These are phyloP conservation scores for Iphiclides podalirius DNA, from an alignment of 2,888 invertebrate species.

Conservation along the genomic window DNA sequence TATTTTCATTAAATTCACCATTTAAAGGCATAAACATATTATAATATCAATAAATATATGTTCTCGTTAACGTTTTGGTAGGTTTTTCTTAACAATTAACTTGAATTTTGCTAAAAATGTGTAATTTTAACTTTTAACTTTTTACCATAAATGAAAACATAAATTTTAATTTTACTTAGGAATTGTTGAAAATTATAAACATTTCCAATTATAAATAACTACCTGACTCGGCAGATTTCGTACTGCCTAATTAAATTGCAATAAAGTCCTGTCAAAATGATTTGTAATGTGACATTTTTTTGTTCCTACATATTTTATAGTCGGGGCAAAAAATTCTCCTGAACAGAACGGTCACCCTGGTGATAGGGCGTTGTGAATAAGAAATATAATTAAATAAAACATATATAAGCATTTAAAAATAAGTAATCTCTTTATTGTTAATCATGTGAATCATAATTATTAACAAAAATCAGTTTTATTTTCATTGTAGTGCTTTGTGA, in stretches of 20 bases:
- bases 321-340: slow-evolving; percentile 33
- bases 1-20: too few species aligned
- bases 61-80: too few species aligned
- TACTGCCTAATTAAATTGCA: slow-evolving; percentile 24
- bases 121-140: too few species aligned
- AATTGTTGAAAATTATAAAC: too few species aligned
- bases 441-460: slow-evolving; percentile 30
- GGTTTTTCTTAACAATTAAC: too few species aligned
- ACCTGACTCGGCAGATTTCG: slow-evolving; percentile 23
- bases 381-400: slow-evolving; percentile 36
- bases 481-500: slow-evolving; percentile 31
- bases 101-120: too few species aligned
- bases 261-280: slow-evolving; percentile 23
- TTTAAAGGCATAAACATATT: too few species aligned
- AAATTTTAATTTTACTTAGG: too few species aligned
- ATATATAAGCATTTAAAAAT: slow-evolving; percentile 30
- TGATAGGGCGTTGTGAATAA: slow-evolving; percentile 35
- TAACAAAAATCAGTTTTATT: slow-evolving; percentile 18
- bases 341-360: slow-evolving; percentile 36
- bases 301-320: slow-evolving; percentile 31
- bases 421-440: slow-evolving; percentile 35
- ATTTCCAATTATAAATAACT: too few species aligned
- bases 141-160: too few species aligned
- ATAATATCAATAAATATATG: too few species aligned
- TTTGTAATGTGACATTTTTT: slow-evolving; percentile 32